Base-by-base conservation (phyloP, 2,797 vertebrate species). In the Rachycentron canadum region DNA sequence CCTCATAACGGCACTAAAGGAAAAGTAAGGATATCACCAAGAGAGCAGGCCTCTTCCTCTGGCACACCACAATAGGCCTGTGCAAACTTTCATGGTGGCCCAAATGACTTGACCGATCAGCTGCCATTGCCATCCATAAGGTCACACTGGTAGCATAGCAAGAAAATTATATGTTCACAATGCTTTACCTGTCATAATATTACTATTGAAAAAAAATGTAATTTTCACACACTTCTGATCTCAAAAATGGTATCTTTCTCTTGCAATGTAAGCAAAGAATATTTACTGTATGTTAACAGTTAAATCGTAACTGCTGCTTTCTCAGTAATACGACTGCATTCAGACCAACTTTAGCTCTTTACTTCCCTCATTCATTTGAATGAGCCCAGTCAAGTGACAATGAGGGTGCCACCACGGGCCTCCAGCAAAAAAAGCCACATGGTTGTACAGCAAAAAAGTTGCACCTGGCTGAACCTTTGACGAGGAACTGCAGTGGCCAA, bases 1-100 rank as follows among this genome's bases (percentile, higher is more conserved):
- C n/a, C 8, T 43, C 21, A n/a, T 11, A 64, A 30, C 38, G 6
- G 19, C 21, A 1, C 8, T 23, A 25, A 11, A 38, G 5, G 17
- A 55, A 38, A 56, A 28, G 11, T 43, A 26, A 30, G 19, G 3
- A 13, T 3, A 40, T 30, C 1, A n/a, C 19, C 43, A 59, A 64
- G 55, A 45, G 26, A n/a, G n/a, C 11, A 12, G 23, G 36, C 28
- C 52, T 74, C 45, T 61, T 76, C 47, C 34, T 67, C 16, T 16
- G 4, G 5, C 23, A 21, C 4, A 60, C 40, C 7, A 64, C 19
- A 10, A 68, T 47, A n/a, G 32, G 32, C 28, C 28, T 14, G 1
- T 25, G n/a, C 9, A 23, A 58, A 57, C 41, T 5, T 4, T 41
- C 13, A 62, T 12, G 10, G 0, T 40, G 13, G 25, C 40, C 6